These are phyloP conservation scores for Fulmarus glacialis DNA, from an alignment of 2,113 vertebrate genomes.

Conservation along the genomic window DNA sequence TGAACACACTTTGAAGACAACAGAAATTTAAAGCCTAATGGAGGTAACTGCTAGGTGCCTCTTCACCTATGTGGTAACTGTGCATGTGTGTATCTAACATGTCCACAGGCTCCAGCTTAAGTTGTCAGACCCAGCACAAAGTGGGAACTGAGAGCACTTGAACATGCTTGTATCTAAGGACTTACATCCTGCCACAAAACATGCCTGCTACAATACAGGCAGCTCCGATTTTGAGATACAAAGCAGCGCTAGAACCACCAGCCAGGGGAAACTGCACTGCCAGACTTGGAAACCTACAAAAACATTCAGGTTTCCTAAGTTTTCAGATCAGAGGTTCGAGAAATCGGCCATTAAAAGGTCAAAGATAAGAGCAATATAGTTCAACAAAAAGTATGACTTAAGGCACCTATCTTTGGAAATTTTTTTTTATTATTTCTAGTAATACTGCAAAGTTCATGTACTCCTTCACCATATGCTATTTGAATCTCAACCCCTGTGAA, in stretches of 20 bases:
- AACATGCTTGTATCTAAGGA: not conserved
- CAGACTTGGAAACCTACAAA: not conserved
- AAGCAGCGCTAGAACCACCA: not conserved
- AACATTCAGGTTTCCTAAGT: accelerated
- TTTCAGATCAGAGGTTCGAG: not conserved
- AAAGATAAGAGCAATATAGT: not conserved
- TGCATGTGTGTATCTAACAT: not conserved
- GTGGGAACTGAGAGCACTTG: not conserved
- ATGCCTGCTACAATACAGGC: not conserved
- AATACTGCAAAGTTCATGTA: not conserved
- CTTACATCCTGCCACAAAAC: not conserved
- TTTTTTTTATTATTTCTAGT: not conserved
- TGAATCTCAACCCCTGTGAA: not conserved
- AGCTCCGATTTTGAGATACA: not conserved
- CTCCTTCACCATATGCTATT: not conserved
- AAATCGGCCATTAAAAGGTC: not conserved
- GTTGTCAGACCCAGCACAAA: not conserved
- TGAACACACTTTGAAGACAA: not conserved
- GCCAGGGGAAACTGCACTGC: not conserved
- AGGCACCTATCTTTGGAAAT: not conserved
- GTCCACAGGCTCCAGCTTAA: not conserved
- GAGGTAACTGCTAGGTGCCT: not conserved
- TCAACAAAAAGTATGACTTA: not conserved
- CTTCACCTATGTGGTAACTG: not conserved
- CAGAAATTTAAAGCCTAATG: not conserved